Percentiles rank a stretch among this genome's conserved stretches.
Evolutionary conservation across 2,113 vertebrate species (phyloP).

Genomic region (Halcyon malimbica): DNA sequence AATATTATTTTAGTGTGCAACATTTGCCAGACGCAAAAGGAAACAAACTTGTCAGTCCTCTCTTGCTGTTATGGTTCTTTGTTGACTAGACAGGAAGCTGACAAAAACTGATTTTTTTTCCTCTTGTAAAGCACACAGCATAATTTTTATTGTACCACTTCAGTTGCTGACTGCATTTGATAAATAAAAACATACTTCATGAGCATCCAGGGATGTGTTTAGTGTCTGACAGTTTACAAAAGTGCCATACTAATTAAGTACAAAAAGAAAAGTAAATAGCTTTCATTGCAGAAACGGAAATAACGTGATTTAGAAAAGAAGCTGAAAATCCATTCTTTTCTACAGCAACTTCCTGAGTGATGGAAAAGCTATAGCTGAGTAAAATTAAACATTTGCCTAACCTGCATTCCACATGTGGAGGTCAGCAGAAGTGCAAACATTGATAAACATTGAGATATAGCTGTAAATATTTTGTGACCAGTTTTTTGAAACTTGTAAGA

Average conservation of each 20-base stretch:
- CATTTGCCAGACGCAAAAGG: slow-evolving; percentile 50
- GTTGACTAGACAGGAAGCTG: slow-evolving; percentile 73
- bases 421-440: slow-evolving; percentile 13
- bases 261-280: slow-evolving; percentile 31
- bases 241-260: slow-evolving; percentile 22
- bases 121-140: background rate
- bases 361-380: background rate
- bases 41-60: slow-evolving; percentile 58
- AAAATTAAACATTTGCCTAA: slow-evolving; percentile 44
- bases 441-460: background rate
- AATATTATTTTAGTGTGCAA: slow-evolving; percentile 57
- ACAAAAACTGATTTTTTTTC: slow-evolving; percentile 38
- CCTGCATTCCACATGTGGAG: slow-evolving; percentile 1
- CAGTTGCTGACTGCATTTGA: background rate
- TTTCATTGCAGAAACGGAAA: slow-evolving; percentile 30
- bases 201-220: background rate
- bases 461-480: background rate
- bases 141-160: slow-evolving; percentile 13
- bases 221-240: slow-evolving; percentile 31
- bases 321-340: slow-evolving; percentile 32
- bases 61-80: slow-evolving; percentile 53
- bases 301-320: background rate
- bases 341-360: slow-evolving; percentile 14
- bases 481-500: slow-evolving; percentile 28
- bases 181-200: slow-evolving; percentile 46